Evolutionary conservation across 2,888 invertebrate species (phyloP).

Genomic region (Callinectes sapidus): DNA sequence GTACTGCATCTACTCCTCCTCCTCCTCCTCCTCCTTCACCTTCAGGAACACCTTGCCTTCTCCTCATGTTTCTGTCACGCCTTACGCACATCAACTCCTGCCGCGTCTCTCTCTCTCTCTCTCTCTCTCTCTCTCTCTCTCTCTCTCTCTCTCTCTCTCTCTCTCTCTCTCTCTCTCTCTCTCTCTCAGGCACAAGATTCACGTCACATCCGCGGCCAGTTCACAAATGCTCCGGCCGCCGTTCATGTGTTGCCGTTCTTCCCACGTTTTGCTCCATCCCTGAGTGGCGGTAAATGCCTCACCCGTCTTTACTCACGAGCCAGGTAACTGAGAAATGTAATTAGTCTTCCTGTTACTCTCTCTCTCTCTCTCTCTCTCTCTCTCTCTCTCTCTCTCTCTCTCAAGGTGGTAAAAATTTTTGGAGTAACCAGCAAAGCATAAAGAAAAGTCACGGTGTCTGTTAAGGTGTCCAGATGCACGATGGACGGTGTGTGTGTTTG

Average conservation of each 20-base stretch:
- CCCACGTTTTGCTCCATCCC: not conserved
- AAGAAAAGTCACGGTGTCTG: not conserved
- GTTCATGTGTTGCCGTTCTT: not conserved
- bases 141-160: not conserved
- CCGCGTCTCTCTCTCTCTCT: not conserved
- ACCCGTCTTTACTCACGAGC: not conserved
- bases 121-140: too few species aligned
- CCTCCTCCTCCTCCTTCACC: too few species aligned
- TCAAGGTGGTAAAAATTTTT: not conserved
- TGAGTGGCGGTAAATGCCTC: conserved; percentile 10
- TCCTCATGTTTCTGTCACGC: not conserved
- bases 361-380: conserved; percentile 37
- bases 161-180: conserved; percentile 1
- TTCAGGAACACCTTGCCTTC: not conserved
- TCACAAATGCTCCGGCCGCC: not conserved
- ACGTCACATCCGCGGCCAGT: not conserved
- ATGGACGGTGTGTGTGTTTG: not conserved
- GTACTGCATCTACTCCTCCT: not conserved
- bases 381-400: conserved; percentile 30
- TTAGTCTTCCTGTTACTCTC: not conserved
- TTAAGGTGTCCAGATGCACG: not conserved
- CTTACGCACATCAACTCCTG: not conserved
- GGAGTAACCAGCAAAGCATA: not conserved
- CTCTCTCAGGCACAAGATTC: not conserved
- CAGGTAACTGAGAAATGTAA: conserved; percentile 5